Evolutionary conservation across 53 echinoderm and acorn worm species (phyloP).

Genomic region (Arbacia lixula): DNA sequence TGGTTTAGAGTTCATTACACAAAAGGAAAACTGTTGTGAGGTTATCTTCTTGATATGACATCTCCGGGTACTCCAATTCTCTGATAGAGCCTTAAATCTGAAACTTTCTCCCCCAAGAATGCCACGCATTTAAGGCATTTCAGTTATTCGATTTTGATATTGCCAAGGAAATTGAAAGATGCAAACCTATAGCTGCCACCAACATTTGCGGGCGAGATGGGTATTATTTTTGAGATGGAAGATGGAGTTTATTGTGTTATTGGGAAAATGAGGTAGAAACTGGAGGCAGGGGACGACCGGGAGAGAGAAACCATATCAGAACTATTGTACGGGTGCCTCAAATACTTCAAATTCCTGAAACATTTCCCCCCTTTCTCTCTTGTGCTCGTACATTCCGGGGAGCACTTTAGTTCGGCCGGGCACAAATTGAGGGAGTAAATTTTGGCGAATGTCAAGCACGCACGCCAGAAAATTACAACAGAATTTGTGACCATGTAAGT

Average conservation of each 20-base stretch:
- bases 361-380: conserved; percentile 30
- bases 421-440: conserved; percentile 52
- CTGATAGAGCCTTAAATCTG: conserved; percentile 42
- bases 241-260: conserved; percentile 30
- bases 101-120: conserved; percentile 48
- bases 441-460: conserved; percentile 49
- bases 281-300: background rate
- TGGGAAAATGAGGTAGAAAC: conserved; percentile 18
- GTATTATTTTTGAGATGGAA: conserved; percentile 25
- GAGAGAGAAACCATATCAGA: conserved; percentile 11
- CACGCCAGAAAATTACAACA: conserved; percentile 51
- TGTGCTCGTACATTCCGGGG: conserved; percentile 9
- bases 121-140: conserved; percentile 52
- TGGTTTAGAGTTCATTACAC: too few relatives aligned
- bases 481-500: conserved; percentile 56
- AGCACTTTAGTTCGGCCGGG: conserved; percentile 37
- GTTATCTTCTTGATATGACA: too few relatives aligned
- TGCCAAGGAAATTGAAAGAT: conserved; percentile 38
- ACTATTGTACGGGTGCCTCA: conserved; percentile 30
- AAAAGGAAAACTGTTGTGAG: too few relatives aligned
- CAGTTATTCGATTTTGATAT: conserved; percentile 25
- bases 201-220: conserved; percentile 10
- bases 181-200: conserved; percentile 33
- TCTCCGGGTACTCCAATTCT: too few relatives aligned
- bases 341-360: conserved; percentile 54